Conservation (phyloP, 2,113 vertebrate genomes). For the Bujurquina vittata region DNA sequence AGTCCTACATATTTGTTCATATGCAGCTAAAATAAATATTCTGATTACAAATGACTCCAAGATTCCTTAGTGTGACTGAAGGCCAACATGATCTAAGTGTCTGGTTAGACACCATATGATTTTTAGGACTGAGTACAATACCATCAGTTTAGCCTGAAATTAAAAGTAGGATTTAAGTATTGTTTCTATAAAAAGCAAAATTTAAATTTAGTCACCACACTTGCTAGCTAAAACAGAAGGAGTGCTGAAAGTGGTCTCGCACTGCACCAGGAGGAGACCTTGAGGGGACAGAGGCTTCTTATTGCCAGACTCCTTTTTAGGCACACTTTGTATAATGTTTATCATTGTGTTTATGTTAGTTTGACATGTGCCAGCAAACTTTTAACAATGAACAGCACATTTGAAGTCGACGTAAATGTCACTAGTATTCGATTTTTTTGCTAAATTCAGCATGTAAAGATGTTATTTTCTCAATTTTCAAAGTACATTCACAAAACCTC, state of each 20-base stretch:
- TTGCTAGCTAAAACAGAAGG: neutral
- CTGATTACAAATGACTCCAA: neutral
- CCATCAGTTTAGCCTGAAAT: neutral
- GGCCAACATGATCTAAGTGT: neutral
- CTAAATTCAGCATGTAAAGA: neutral
- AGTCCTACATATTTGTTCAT: no score
- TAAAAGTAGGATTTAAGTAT: neutral
- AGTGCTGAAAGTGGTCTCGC: neutral
- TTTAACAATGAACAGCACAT: neutral
- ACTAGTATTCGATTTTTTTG: neutral
- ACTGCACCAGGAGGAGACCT: neutral
- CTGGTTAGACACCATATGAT: no score
- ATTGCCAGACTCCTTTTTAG: neutral
- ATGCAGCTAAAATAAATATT: neutral
- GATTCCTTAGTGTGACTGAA: neutral
- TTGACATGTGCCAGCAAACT: neutral
- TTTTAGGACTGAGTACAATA: neutral
- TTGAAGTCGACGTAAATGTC: neutral
- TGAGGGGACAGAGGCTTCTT: neutral
- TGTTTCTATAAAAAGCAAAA: neutral
- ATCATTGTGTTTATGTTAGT: neutral
- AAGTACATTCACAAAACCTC: no score
- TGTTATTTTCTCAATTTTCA: neutral
- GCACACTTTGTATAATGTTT: neutral
- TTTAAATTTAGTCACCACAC: neutral